Conservation (phyloP, 1,140 invertebrate species). For the Psilanteris sp. region DNA sequence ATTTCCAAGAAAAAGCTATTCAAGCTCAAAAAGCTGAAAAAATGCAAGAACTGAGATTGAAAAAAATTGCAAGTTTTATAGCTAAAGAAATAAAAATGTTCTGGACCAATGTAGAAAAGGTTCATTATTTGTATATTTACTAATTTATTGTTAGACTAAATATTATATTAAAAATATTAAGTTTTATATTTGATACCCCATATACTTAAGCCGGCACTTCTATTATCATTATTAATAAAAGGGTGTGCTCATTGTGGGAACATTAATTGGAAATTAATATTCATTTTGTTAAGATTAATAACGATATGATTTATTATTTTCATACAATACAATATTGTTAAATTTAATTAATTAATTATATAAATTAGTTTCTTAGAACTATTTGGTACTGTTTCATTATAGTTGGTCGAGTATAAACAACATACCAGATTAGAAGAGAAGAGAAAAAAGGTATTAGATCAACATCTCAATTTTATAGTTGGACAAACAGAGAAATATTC, state of each 20-base stretch:
- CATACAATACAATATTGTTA: too few relatives aligned
- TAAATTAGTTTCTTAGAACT: background rate
- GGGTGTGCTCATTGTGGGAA: constrained; percentile 80
- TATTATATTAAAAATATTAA: too few relatives aligned
- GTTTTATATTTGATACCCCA: constrained; percentile 70
- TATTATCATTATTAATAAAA: constrained; percentile 67
- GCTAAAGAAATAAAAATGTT: constrained; percentile 97
- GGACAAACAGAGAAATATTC: constrained; percentile 99
- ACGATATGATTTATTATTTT: constrained; percentile 36
- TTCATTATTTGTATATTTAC: too few relatives aligned
- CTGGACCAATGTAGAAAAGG: constrained; percentile 98
- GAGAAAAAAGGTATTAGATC: constrained; percentile 96
- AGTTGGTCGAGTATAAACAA: constrained; percentile 97
- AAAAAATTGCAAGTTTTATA: constrained; percentile 92
- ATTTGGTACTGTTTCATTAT: constrained; percentile 62
- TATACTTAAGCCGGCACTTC: constrained; percentile 79
- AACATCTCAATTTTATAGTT: constrained; percentile 98
- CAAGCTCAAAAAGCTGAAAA: constrained; percentile 94
- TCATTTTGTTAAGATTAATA: constrained; percentile 44
- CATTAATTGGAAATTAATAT: constrained; percentile 67
- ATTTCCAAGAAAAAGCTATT: constrained; percentile 96
- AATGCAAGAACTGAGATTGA: constrained; percentile 92
- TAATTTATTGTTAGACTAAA: too few relatives aligned
- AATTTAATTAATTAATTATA: constrained; percentile 5
- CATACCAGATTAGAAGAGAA: constrained; percentile 95